Evolutionary conservation across 2,113 vertebrate species (phyloP), one percentile per base, ranked within the genome.

Genomic region (Dipodomys merriami): DNA sequence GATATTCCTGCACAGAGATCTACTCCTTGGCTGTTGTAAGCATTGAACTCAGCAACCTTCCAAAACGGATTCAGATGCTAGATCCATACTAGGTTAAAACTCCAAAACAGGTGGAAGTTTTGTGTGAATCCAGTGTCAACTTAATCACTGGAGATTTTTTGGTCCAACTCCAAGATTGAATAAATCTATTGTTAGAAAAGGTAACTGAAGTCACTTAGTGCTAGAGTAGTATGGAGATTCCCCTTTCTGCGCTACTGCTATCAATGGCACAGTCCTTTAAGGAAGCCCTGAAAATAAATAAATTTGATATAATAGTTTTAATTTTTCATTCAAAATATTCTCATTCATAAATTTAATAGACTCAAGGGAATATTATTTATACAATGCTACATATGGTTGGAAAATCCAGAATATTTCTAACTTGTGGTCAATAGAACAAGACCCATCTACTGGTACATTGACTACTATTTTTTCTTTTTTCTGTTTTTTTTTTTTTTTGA

Each of bases 41-140:
- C 27, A 27, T 57, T 79, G 69, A 7, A 6, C 67, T 84, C 18
- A 29, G 60, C 13, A 64, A 27, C 30, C 64, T 96, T 90, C 81
- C 82, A 53, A 57, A 93, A 82, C 83, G 7, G 22, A 27, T 80
- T 57, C 68, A 18, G 33, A 39, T 94, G n/a, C 27, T 22, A 3
- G 10, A 49, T 85, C 23, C 39, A 84, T 49, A 49, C 8, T 29
- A 77, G 60, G 8, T 7, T 82, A n/a, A 88, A 83, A 22, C 25
- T 92, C 77, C 79, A 39, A 83, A 95, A 91, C 29, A 39, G 12
- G 65, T 88, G 69, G 80, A 77, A 22, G 27, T 11, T 91, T 95
- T 49, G 30, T 91, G 9, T 57, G 78, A 82, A 68, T 68, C 20
- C 11, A 35, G 10, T 73, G 7, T 33, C 81, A 68, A 5, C 39